phyloP scores from a whole-genome alignment of 2,113 vertebrate species.

The Gambusia affinis region DNA sequence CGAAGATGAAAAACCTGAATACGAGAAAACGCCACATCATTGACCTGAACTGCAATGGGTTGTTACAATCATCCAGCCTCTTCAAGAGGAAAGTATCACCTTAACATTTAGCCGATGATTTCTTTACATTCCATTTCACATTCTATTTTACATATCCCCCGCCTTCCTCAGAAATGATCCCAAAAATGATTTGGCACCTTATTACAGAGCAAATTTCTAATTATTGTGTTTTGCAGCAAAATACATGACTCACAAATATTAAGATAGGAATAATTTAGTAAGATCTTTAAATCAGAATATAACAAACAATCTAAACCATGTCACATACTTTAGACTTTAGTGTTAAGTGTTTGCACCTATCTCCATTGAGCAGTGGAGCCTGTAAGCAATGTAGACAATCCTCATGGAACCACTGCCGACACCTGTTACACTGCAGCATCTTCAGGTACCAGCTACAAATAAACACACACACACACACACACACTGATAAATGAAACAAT shows the following conservation, averaged over 20 bases:
- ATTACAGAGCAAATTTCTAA: neutral
- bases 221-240: neutral
- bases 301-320: neutral
- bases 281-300: neutral
- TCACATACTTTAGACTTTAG: neutral
- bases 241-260: too few relatives aligned
- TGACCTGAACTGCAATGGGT: neutral
- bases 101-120: too few relatives aligned
- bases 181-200: neutral
- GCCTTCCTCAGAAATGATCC: neutral
- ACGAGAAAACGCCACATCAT: conserved; percentile 36
- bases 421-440: conserved; percentile 97
- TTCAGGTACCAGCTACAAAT: conserved; percentile 93
- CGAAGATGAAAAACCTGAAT: conserved; percentile 96
- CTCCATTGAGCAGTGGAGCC: conserved; percentile 97
- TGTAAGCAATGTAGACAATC: conserved; percentile 95
- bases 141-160: neutral
- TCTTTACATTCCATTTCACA: too few relatives aligned
- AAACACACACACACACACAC: conserved; percentile 26
- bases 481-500: neutral
- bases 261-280: too few relatives aligned
- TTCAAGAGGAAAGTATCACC: too few relatives aligned
- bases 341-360: conserved; percentile 73
- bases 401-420: conserved; percentile 99
- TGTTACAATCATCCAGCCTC: neutral